Base-by-base conservation (phyloP, 2,888 invertebrate genomes). In the Enchytraeus crypticus region DNA sequence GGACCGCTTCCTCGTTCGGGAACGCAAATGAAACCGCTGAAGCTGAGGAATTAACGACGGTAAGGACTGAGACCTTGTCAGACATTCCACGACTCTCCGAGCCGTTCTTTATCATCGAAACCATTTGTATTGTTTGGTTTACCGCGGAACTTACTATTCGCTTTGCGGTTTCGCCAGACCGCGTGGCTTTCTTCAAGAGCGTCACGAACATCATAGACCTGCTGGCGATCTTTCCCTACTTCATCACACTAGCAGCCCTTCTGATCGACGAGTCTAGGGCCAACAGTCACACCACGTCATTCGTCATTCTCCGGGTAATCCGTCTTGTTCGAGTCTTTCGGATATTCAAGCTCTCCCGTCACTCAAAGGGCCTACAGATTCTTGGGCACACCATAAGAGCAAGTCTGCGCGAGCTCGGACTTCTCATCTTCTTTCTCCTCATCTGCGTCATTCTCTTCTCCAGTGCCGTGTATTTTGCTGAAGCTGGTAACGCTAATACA, bases 141-240 rank as follows among this genome's bases (percentile, higher is more conserved):
- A 92, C 95, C 78, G 95, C 79, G 84, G 96, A 97, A 84, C 72
- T 81, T 83, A 88, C 92, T 83, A 92, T 96, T 82, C 89, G 97
- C 83, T 96, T 97, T 85, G 87, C 92, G 82, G 93, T 95, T 81
- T 96, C 93, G 85, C 97, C 97, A 80, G 92, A 91, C 82, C 96
- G 97, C 84, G 86, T 95, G 81, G 90, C 90, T 84, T 97, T 97
- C 87, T 93, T 95, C 86, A 90, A 93, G 83, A 95, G 95, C 86
- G 92, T 96, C 82, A 96, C 96, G 96, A 93, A 93, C 84, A 89
- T 93, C 83, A 97, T 97, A 84, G 96, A 97, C 83, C 92, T 97
- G 84, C 95, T 80, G 84, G 96, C 96, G 83, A 97, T 97, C 87
- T 93, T 97, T 86, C 96, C 96, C 81, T 97, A 97, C 84, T 97